Evolutionary conservation across 2,888 invertebrate species (phyloP).

Genomic region (Synergus umbraculus): DNA sequence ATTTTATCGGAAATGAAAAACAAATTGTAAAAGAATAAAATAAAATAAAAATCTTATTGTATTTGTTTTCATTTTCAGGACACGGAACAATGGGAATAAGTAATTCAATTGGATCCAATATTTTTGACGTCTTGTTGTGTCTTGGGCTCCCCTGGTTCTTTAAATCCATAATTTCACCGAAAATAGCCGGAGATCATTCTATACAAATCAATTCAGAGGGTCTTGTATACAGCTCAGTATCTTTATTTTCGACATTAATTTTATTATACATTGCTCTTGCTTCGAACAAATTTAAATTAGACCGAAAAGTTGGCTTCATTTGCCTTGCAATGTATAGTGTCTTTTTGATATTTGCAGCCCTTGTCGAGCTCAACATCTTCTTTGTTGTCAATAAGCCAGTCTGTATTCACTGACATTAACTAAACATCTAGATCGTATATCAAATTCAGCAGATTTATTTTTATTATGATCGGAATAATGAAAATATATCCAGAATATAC

Average conservation of each 20-base stretch:
- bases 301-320: constrained; percentile 84
- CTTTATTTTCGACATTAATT: constrained; percentile 85
- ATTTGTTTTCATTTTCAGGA: constrained; percentile 77
- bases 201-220: constrained; percentile 88
- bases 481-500: constrained; percentile 1
- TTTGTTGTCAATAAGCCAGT: constrained; percentile 86
- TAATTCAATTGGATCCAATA: constrained; percentile 90
- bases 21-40: not conserved
- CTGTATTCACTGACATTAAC: constrained; percentile 79
- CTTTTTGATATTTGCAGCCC: constrained; percentile 84
- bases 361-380: constrained; percentile 88
- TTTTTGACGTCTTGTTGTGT: constrained; percentile 88
- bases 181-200: constrained; percentile 80
- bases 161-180: constrained; percentile 83
- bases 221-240: constrained; percentile 86
- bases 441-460: constrained; percentile 23
- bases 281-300: constrained; percentile 84
- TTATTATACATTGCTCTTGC: constrained; percentile 84
- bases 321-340: constrained; percentile 84
- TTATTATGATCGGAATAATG: constrained; percentile 2
- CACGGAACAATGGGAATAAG: constrained; percentile 89
- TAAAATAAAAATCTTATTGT: not conserved
- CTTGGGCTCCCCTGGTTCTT: constrained; percentile 89
- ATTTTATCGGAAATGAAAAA: not conserved
- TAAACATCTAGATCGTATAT: constrained; percentile 20